Evolutionary conservation across 2,113 vertebrate species (phyloP).

Genomic region (Microtus oregoni): DNA sequence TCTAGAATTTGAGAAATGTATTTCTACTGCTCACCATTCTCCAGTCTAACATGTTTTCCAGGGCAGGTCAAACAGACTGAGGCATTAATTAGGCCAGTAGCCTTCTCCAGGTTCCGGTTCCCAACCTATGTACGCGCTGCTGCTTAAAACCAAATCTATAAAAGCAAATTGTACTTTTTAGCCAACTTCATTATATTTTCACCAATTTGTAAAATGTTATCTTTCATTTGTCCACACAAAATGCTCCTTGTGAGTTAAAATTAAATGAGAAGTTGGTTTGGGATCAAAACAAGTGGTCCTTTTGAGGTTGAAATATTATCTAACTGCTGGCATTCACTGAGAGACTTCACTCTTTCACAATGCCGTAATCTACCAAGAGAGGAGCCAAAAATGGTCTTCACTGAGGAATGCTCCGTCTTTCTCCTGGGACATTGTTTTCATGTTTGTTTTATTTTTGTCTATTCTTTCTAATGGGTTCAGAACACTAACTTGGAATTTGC

Average conservation of each 20-base stretch:
- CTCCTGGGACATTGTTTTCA: slow-evolving; percentile 10
- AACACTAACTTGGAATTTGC: slow-evolving; percentile 40
- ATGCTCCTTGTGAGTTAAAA: slow-evolving; percentile 38
- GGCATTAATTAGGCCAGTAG: not conserved
- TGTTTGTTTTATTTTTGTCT: slow-evolving; percentile 68
- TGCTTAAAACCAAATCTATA: not conserved
- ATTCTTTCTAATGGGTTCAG: slow-evolving; percentile 52
- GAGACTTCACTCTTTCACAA: slow-evolving; percentile 63
- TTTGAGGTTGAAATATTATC: slow-evolving; percentile 72
- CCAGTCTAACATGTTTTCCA: not conserved
- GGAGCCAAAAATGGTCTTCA: slow-evolving; percentile 64
- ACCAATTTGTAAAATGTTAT: not conserved
- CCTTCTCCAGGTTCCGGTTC: not conserved
- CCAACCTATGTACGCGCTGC: not conserved
- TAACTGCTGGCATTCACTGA: slow-evolving; percentile 65
- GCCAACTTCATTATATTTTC: slow-evolving; percentile 16
- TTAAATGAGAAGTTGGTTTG: slow-evolving; percentile 57
- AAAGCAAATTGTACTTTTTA: slow-evolving; percentile 12
- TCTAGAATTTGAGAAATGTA: not conserved
- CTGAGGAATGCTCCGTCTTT: slow-evolving; percentile 41
- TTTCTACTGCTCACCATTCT: not conserved
- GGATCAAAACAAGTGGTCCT: slow-evolving; percentile 54
- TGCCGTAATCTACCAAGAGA: slow-evolving; percentile 55
- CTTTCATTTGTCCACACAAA: not conserved
- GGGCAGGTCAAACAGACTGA: not conserved